These are phyloP conservation scores for Phylloscopus trochilus DNA, from an alignment of 2,113 vertebrate genomes.

Conservation along the genomic window DNA sequence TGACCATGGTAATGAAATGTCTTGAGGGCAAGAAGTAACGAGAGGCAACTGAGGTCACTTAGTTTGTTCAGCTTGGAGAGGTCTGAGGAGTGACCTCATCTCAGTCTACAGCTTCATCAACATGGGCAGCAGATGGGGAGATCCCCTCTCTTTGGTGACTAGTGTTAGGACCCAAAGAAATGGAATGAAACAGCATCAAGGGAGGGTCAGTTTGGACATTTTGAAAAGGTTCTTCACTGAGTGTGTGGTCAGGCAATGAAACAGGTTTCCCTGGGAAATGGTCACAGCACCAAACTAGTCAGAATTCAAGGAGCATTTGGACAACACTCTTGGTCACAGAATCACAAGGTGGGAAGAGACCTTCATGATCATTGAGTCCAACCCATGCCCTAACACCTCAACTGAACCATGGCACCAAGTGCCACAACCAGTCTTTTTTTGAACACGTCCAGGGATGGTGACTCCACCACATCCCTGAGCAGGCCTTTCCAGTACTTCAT, in stretches of 20 bases:
- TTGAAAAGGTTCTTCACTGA: not conserved
- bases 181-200: not conserved
- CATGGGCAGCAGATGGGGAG: fast-evolving
- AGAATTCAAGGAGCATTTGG: not conserved
- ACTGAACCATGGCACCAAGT: not conserved
- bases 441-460: not conserved
- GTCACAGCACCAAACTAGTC: not conserved
- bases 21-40: fast-evolving
- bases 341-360: not conserved
- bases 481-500: not conserved
- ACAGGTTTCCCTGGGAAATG: not conserved
- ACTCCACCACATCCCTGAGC: not conserved
- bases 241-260: not conserved
- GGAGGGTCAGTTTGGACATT: not conserved
- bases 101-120: not conserved
- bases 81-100: not conserved
- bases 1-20: not conserved
- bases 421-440: not conserved
- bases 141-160: not conserved
- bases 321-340: fast-evolving
- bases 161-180: not conserved
- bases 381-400: too few relatives aligned
- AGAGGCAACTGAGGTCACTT: not conserved
- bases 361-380: not conserved
- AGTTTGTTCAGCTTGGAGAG: not conserved